Evolutionary conservation across 2,888 invertebrate genomes (phyloP).

Genomic region (Gibbula magus): DNA sequence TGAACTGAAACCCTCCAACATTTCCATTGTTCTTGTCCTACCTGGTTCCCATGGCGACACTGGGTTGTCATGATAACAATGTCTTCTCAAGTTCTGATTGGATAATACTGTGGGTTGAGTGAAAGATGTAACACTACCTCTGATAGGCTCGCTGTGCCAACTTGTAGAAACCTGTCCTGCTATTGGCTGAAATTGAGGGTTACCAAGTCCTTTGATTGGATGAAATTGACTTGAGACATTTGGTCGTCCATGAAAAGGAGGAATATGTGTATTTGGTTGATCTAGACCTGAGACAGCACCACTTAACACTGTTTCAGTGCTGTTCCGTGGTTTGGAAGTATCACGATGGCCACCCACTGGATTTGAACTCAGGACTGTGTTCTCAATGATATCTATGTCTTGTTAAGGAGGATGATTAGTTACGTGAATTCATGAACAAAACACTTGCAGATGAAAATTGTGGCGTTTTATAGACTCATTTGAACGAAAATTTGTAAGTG

Average conservation of each 20-base stretch:
- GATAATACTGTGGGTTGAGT: background rate
- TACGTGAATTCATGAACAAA: too few relatives aligned
- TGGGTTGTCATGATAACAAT: background rate
- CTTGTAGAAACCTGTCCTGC: background rate
- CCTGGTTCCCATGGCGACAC: background rate
- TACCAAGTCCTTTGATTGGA: background rate
- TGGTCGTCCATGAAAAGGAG: background rate
- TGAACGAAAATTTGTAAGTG: too few relatives aligned
- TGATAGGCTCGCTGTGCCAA: conserved; percentile 9
- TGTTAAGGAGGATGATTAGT: background rate
- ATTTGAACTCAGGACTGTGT: too few relatives aligned
- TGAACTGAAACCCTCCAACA: conserved; percentile 57
- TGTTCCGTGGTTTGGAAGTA: too few relatives aligned
- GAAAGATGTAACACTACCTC: background rate
- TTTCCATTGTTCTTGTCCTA: conserved; percentile 23
- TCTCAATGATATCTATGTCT: background rate
- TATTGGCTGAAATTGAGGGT: background rate
- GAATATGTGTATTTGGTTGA: background rate
- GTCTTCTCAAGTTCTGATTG: background rate
- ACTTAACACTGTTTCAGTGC: too few relatives aligned
- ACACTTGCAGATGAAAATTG: too few relatives aligned
- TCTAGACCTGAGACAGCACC: too few relatives aligned
- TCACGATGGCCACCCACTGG: too few relatives aligned
- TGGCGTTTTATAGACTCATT: too few relatives aligned
- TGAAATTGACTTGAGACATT: background rate